A percentile compares a stretch with the other conserved stretches of the same genome.
phyloP scores from a whole-genome alignment of 2,888 invertebrate genomes.

The Agrypnus murinus region DNA sequence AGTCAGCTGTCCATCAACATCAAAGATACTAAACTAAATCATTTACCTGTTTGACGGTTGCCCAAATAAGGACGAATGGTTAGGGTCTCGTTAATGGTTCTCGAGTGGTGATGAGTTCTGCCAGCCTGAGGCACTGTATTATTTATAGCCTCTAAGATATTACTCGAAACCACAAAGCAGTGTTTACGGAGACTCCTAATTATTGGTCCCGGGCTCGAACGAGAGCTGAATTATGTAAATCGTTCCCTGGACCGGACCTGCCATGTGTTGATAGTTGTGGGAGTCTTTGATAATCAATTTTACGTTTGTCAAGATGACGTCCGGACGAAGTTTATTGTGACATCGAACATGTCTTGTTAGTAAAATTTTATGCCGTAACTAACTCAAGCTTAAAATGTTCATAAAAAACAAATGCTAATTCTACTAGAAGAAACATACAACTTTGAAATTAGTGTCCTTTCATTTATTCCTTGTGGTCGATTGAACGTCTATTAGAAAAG shows the following conservation, averaged over 20 bases:
- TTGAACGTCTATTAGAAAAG: too few species aligned
- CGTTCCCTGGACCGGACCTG: conserved; percentile 39
- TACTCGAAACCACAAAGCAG: conserved; percentile 53
- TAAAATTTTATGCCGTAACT: not conserved
- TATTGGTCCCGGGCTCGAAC: conserved; percentile 49
- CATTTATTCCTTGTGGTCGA: not conserved
- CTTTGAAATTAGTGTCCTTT: too few species aligned
- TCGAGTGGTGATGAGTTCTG: conserved; percentile 62
- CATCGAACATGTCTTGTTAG: conserved; percentile 5
- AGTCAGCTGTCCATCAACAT: conserved; percentile 56
- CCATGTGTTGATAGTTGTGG: conserved; percentile 46
- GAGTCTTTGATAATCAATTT: conserved; percentile 45
- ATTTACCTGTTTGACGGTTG: conserved; percentile 57
- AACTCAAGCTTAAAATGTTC: not conserved
- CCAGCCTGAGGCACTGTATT: conserved; percentile 57
- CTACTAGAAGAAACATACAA: too few species aligned
- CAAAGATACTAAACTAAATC: conserved; percentile 55
- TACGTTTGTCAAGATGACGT: conserved; percentile 21
- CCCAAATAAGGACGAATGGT: conserved; percentile 59
- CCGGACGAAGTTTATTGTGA: conserved; percentile 14
- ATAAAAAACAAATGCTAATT: too few species aligned
- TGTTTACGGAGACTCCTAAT: conserved; percentile 51
- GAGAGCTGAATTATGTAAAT: conserved; percentile 52
- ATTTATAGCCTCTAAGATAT: conserved; percentile 60
- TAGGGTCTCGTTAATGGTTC: conserved; percentile 57